phyloP scores from a whole-genome alignment of 2,797 vertebrate genomes.

The Sternarchorhynchus goeldii region DNA sequence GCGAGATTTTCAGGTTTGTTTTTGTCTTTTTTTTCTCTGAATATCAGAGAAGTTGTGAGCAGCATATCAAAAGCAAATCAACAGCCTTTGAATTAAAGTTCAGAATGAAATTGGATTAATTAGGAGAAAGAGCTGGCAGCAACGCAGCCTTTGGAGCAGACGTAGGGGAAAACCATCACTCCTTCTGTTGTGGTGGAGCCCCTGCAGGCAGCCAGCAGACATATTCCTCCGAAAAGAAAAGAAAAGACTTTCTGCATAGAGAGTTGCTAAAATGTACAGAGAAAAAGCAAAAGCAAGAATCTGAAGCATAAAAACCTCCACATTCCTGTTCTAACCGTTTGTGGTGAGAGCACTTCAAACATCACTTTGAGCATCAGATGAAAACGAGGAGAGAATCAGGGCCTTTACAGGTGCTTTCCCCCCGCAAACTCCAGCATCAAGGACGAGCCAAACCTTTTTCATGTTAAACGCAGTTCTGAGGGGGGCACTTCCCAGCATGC shows the following conservation, averaged over 20 bases:
- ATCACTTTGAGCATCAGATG: conserved; percentile 19
- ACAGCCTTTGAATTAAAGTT: conserved; percentile 8
- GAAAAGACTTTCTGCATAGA: not conserved
- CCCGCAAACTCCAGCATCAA: not conserved
- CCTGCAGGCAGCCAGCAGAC: not conserved
- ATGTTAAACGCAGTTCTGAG: not conserved
- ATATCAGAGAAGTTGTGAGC: not conserved
- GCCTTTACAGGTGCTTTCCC: not conserved
- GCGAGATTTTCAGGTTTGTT: not conserved
- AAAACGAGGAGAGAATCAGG: conserved; percentile 1
- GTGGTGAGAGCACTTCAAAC: conserved; percentile 25
- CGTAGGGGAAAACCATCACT: not conserved
- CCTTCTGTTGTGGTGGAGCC: not conserved
- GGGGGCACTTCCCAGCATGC: not conserved
- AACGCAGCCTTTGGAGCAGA: conserved; percentile 67
- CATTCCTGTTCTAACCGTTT: not conserved
- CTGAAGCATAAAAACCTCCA: not conserved
- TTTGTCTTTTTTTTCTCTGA: not conserved
- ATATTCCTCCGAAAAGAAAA: not conserved
- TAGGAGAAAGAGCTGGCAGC: conserved; percentile 62
- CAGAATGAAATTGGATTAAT: conserved; percentile 14
- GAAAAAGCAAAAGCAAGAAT: not conserved
- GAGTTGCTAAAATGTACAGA: not conserved
- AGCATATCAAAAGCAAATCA: not conserved
- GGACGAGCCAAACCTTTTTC: not conserved